phyloP scores from a whole-genome alignment of 2,113 vertebrate genomes.

The Urocitellus parryii region DNA sequence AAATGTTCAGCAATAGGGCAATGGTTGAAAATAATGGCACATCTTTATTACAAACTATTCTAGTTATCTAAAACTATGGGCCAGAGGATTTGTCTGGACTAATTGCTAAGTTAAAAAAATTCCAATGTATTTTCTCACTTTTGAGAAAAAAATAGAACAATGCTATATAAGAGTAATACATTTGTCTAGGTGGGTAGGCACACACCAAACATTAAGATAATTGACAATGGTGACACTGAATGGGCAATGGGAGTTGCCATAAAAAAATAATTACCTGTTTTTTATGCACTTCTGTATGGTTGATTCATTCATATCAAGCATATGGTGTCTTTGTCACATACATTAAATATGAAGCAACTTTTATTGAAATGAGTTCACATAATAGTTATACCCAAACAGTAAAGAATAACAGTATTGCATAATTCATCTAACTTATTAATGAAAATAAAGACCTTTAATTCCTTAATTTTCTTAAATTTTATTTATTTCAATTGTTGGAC shows the following conservation, averaged over 20 bases:
- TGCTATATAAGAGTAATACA: background rate
- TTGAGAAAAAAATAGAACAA: background rate
- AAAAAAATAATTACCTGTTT: background rate
- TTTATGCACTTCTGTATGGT: background rate
- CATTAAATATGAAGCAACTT: background rate
- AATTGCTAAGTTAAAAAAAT: constrained; percentile 2
- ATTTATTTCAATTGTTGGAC: constrained; percentile 1
- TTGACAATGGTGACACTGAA: background rate
- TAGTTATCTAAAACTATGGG: background rate
- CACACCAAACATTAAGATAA: background rate
- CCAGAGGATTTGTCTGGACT: background rate
- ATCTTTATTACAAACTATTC: background rate
- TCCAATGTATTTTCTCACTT: background rate
- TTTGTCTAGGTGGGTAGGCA: background rate
- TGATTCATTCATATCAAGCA: background rate
- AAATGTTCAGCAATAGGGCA: background rate
- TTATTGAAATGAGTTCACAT: background rate
- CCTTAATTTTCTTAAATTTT: background rate
- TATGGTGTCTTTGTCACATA: background rate
- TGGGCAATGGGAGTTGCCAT: background rate
- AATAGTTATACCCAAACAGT: background rate
- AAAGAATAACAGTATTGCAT: background rate
- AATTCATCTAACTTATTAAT: constrained; percentile 36
- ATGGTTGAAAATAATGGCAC: background rate
- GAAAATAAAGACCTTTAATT: constrained; percentile 11